phyloP scores from a whole-genome alignment of 2,797 vertebrate species.

The Pogonophryne albipinna region DNA sequence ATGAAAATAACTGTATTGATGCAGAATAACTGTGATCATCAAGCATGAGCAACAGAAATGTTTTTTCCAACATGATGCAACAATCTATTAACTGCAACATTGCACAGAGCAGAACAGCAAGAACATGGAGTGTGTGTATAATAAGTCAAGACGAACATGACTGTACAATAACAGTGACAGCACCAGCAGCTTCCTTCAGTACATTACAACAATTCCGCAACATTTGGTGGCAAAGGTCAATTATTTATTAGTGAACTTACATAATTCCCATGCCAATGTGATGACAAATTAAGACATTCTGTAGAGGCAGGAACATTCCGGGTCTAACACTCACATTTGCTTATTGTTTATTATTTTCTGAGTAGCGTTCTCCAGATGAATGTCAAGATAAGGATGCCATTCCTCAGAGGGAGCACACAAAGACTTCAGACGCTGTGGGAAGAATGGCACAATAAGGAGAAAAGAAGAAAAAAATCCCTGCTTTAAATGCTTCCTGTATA shows the following conservation, averaged over 20 bases:
- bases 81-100: neutral
- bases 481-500: no score
- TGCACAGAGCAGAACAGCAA: neutral
- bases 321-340: slow-evolving; percentile 45
- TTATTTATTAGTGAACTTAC: no score
- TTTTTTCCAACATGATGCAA: neutral
- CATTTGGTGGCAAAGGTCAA: no score
- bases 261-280: no score
- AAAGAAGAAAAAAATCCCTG: no score
- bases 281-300: neutral
- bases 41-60: neutral
- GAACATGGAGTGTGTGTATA: neutral
- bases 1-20: neutral
- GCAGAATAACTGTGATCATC: neutral
- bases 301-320: slow-evolving; percentile 57
- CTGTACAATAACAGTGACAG: neutral
- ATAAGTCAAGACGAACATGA: neutral
- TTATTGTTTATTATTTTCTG: slow-evolving; percentile 45
- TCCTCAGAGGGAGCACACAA: slow-evolving; percentile 86
- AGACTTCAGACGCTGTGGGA: slow-evolving; percentile 85
- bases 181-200: neutral
- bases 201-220: neutral
- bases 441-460: neutral
- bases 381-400: slow-evolving; percentile 92
- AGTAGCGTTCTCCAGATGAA: slow-evolving; percentile 89